Base-by-base conservation (phyloP, 2,113 vertebrate genomes). In the Lepus timidus region DNA sequence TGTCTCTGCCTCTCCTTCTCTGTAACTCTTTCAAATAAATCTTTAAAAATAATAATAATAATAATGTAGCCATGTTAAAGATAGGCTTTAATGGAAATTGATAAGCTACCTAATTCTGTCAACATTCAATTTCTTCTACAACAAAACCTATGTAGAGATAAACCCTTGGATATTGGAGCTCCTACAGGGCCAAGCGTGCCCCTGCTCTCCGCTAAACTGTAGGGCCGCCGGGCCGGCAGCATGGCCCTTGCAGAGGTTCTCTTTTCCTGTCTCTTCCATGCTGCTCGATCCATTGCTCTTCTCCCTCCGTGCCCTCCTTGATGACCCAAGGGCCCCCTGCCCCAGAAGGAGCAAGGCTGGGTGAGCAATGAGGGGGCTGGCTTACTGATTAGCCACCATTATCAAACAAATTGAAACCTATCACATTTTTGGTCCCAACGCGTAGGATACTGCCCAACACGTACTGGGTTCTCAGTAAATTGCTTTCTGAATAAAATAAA, bases 401-500 rank as follows among this genome's bases (percentile, higher is more conserved):
- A 44, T 16, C 29, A 31, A 79, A 78, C 52, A 65, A 44, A 25
- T 70, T 74, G 88, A 64, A 89, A 55, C 74, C 80, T 52, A 65
- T 79, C 51, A 27, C 7, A 76, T 36, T 81, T 74, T 52, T 76
- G 84, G 39, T 31, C 55, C 52, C 55, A 88, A 39, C 52, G 61
- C 52, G 79, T n/a, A 83, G 55, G 49, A 68, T 11, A 49, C 55
- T 83, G 27, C 44, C 81, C 88, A 51, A 58, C 20, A 92, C n/a
- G 70, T 0, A 58, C 10, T 16, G 88, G 27, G 49, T 17, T 36
- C 58, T 82, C 39, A 92, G 62, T 25, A 94, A 78, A 85, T 31
- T 44, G 75, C 27, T 93, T 94, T 92, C 73, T 95, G 25, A 94
- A 61, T 90, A 92, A 94, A 65, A 73, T 36, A 91, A 96, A 91